These are phyloP conservation scores for Rhipidura dahli DNA, from an alignment of 2,113 vertebrate species.

Conservation along the genomic window DNA sequence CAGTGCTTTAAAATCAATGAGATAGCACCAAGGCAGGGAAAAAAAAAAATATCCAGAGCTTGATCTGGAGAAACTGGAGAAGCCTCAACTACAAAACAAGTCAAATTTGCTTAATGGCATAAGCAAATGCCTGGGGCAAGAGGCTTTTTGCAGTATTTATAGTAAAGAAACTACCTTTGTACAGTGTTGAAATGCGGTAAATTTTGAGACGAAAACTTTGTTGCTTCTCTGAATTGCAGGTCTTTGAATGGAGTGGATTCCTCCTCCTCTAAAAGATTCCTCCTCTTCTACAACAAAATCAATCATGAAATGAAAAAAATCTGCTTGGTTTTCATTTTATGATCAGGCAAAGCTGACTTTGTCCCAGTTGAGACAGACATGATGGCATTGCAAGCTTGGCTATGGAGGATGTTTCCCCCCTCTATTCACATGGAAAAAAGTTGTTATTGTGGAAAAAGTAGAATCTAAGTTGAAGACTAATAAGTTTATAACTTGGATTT, in stretches of 20 bases:
- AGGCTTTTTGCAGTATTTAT: background rate
- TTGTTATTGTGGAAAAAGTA: background rate
- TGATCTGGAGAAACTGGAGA: background rate
- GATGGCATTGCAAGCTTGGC: background rate
- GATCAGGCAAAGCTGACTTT: background rate
- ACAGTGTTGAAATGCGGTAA: background rate
- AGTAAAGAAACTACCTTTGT: background rate
- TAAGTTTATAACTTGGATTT: background rate
- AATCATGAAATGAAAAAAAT: background rate
- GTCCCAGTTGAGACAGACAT: background rate
- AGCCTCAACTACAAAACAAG: background rate
- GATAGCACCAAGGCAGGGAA: too few species aligned
- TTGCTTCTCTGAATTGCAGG: background rate
- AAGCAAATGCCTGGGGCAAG: background rate
- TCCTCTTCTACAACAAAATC: background rate
- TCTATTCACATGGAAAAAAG: background rate
- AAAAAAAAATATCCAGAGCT: background rate
- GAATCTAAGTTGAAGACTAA: background rate
- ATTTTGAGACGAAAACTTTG: background rate
- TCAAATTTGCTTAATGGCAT: background rate
- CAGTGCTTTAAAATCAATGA: background rate
- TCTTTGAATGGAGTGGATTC: background rate
- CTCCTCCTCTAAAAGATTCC: background rate
- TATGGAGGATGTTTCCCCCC: rapidly evolving
- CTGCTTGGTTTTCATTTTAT: background rate